Evolutionary conservation across 2,888 invertebrate genomes (phyloP), one percentile per base, ranked within the genome.

Genomic region (Sphinx pinastri): DNA sequence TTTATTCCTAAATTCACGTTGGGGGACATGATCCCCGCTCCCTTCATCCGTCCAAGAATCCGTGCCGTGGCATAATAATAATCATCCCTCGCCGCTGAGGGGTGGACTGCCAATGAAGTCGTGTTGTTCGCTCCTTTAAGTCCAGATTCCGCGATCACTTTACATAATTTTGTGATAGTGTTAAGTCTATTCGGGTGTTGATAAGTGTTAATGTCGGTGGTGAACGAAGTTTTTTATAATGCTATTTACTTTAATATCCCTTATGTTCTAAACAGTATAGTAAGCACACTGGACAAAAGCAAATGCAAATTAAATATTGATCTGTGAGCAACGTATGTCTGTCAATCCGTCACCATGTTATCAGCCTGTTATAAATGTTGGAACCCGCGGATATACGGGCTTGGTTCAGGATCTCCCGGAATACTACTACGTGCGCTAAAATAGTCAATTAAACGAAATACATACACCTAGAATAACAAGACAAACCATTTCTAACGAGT

Each of bases 51-150:
- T 31, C 16, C n/a, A 54, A 16, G 3, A 7, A 7, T 14, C 45
- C 69, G 69, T 69, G 69, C 45, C 14, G 38, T 52, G 52, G 60
- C 52, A 69, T 69, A 69, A 69, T 60, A n/a, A n/a, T n/a, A n/a
- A 52, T 60, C 52, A 60, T 51, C 16, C 60, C 49, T 49, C 52
- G 49, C 7, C 51, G 31, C 13, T 10, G 60, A 51, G 25, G 60
- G 63, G 45, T 25, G 54, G 60, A 19, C 38, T 52, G 51, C 12
- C 59, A 19, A 63, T 63, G 60, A 60, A 63, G 63, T 45, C 47
- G 54, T 63, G 49, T 63, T 63, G 38, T 52, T 38, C 16, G 19
- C 25, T 11, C 52, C 38, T 54, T 25, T 51, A 47, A n/a, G 19
- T 45, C 45, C 12, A 47, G 19, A 49, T 49, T n/a, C 63, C 47